Evolutionary conservation across 2,113 vertebrate species (phyloP), one percentile per base, ranked within the genome.

Genomic region (Poeciliopsis prolifica): DNA sequence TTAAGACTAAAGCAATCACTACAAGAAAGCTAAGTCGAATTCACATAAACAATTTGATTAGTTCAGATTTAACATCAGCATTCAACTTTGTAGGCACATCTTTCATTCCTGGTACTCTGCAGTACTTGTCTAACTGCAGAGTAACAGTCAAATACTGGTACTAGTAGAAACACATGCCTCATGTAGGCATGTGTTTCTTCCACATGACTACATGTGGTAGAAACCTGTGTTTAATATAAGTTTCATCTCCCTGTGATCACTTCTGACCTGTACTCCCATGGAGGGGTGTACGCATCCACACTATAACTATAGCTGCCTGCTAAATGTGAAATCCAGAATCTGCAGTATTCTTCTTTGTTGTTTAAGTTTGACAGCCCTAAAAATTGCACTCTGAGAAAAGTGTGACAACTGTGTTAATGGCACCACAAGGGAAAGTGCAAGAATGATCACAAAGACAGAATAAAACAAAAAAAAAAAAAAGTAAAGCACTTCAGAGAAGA

Each of bases 191-290:
- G 29, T 29, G 28, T 28, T 28, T 28, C 28, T 28, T 28, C 28
- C 28, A 28, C 28, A 28, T 72, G 31, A 68, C 35, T 54, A 74
- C 64, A 82, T 75, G 70, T 48, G 42, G 58, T 64, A 79, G 67
- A 81, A 63, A 54, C 62, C 37, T n/a, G 15, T 66, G 66, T 83
- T 87, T 63, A 71, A 81, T 83, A 74, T 74, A 68, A 71, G 74
- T 70, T 76, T 81, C 51, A 69, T 77, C 42, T 81, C 67, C 48
- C 65, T 62, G 26, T 72, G 61, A 77, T 75, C 44, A 26, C 72
- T 82, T 64, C 42, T 75, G 80, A 75, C 82, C 66, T 64, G 48
- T 67, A 78, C 72, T 74, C 65, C 70, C 75, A 74, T 81, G 67
- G 75, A 82, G 42, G 68, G 68, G 58, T 30, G 63, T 58, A 54